A percentile compares a stretch with the other conserved stretches of the same genome.
Conservation (phyloP, 1,140 invertebrate species). For the Penaeus japonicus region DNA sequence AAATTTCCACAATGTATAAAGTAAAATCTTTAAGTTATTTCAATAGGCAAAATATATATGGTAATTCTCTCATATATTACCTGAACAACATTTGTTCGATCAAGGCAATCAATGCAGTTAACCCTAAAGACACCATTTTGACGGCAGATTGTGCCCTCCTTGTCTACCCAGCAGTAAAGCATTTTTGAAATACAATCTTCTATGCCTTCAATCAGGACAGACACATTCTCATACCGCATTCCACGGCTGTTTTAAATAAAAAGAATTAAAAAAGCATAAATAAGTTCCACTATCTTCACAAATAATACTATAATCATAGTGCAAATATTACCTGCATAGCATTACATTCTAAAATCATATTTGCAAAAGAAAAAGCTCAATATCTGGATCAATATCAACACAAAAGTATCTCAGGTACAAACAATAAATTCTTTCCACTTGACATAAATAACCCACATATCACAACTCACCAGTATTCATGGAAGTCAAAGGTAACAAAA, state of each 20-base stretch:
- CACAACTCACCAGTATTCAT: conserved; percentile 90
- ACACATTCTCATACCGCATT: conserved; percentile 97
- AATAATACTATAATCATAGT: no score
- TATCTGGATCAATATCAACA: no score
- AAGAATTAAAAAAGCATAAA: conserved; percentile 38
- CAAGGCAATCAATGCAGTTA: conserved; percentile 97
- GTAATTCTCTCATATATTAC: conserved; percentile 65
- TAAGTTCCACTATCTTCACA: neutral
- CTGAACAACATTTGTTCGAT: conserved; percentile 93
- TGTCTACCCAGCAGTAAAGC: conserved; percentile 94
- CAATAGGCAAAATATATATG: neutral
- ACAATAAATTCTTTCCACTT: no score
- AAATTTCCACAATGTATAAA: no score
- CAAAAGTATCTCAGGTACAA: no score
- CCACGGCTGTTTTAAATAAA: conserved; percentile 71
- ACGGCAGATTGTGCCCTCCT: conserved; percentile 87
- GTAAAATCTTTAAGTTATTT: no score
- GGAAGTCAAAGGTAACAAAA: conserved; percentile 97
- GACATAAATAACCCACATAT: neutral
- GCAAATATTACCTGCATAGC: neutral
- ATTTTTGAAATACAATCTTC: conserved; percentile 77
- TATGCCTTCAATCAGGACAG: conserved; percentile 81
- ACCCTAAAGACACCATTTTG: conserved; percentile 92
- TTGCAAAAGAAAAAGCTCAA: no score
- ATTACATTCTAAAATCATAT: neutral